Evolutionary conservation across 1,140 invertebrate genomes (phyloP).

Genomic region (Odontomachus brunneus): DNA sequence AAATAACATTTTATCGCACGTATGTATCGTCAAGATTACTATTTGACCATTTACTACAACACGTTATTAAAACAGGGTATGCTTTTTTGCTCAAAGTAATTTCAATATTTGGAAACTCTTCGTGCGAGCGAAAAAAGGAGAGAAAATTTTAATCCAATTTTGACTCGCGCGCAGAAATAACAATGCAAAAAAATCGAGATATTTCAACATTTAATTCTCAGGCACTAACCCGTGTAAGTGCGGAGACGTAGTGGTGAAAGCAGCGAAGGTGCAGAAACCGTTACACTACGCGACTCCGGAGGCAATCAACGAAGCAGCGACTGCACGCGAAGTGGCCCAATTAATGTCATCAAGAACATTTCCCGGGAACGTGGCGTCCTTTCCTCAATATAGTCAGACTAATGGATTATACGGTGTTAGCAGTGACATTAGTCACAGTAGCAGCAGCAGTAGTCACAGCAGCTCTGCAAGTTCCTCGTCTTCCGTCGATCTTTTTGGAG

Average conservation of each 20-base stretch:
- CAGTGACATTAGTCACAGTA: not conserved
- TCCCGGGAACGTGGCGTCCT: not conserved
- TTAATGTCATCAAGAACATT: not conserved
- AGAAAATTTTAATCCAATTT: too few relatives aligned
- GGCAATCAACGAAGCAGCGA: slow-evolving; percentile 63
- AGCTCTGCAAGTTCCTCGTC: slow-evolving; percentile 28
- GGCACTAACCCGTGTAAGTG: slow-evolving; percentile 64
- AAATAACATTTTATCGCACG: not conserved
- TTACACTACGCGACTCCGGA: slow-evolving; percentile 48
- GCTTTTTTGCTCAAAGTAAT: not conserved
- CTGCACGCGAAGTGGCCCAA: not conserved
- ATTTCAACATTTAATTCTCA: not conserved
- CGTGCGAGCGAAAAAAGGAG: too few relatives aligned
- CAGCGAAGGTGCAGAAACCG: slow-evolving; percentile 59
- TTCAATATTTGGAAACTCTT: too few relatives aligned
- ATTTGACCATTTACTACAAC: too few relatives aligned
- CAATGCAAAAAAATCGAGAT: not conserved
- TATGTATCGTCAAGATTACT: too few relatives aligned
- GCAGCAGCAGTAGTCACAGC: not conserved
- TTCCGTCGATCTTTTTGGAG: slow-evolving; percentile 1
- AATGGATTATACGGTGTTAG: not conserved
- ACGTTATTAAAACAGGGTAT: not conserved
- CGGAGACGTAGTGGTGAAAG: slow-evolving; percentile 61
- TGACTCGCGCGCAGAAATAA: not conserved
- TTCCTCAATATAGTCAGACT: not conserved